A percentile compares a stretch with the other conserved stretches of the same genome.
phyloP scores from a whole-genome alignment of 2,797 vertebrate genomes.

The Phalloptychus januarius region DNA sequence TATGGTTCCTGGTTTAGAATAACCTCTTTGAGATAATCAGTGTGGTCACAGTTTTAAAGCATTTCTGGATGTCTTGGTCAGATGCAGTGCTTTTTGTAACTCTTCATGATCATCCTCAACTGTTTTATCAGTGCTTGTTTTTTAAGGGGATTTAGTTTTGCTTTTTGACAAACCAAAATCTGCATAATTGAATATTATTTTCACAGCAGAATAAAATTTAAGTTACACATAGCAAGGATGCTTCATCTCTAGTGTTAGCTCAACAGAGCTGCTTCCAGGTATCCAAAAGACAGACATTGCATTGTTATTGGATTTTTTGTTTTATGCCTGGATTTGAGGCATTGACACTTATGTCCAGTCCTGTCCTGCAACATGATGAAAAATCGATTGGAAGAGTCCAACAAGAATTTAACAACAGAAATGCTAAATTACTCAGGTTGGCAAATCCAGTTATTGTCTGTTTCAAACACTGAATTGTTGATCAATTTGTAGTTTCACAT shows the following conservation, averaged over 20 bases:
- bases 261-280: neutral
- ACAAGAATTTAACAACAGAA: neutral
- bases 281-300: neutral
- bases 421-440: neutral
- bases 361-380: neutral
- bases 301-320: neutral
- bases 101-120: neutral
- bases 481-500: conserved; percentile 4
- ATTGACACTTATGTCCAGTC: neutral
- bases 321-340: neutral
- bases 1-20: neutral
- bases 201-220: neutral
- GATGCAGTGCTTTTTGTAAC: neutral
- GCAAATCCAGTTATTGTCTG: neutral
- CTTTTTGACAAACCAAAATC: neutral
- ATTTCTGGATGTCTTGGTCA: neutral
- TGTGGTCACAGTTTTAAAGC: neutral
- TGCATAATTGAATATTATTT: neutral
- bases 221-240: neutral
- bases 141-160: neutral
- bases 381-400: too few species aligned
- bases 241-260: neutral
- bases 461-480: neutral
- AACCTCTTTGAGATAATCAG: neutral
- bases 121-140: neutral